phyloP scores from a whole-genome alignment of 1,140 invertebrate species.

The Glossosoma conforme region DNA sequence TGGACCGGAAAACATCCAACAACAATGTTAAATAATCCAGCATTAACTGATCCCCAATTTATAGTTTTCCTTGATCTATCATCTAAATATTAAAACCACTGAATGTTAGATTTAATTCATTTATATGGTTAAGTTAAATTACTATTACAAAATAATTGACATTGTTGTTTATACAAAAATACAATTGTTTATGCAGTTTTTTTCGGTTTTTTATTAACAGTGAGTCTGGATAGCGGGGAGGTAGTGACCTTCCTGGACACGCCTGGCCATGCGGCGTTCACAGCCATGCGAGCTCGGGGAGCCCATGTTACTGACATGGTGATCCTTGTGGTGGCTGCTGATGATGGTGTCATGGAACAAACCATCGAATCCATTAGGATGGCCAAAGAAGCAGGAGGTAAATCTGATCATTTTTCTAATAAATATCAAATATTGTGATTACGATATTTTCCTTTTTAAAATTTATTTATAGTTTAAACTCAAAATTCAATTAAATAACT shows the following conservation, averaged over 20 bases:
- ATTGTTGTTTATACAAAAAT: no score
- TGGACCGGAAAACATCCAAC: no score
- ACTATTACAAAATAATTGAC: no score
- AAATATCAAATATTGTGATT: conserved; percentile 1
- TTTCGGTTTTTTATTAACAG: conserved; percentile 42
- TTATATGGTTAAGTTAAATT: no score
- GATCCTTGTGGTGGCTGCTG: conserved; percentile 94
- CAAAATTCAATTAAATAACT: no score
- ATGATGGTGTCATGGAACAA: conserved; percentile 99
- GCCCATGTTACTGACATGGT: conserved; percentile 92
- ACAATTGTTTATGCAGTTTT: no score
- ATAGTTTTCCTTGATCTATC: no score
- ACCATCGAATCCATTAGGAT: conserved; percentile 78
- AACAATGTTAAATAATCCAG: no score
- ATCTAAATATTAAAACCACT: no score
- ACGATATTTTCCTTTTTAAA: no score
- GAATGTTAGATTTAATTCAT: not conserved
- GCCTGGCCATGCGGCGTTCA: conserved; percentile 98
- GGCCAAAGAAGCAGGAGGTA: conserved; percentile 69
- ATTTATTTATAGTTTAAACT: no score
- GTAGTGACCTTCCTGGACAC: conserved; percentile 95
- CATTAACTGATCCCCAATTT: no score
- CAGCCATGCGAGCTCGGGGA: conserved; percentile 85
- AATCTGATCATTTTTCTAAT: not conserved
- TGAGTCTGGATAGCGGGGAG: conserved; percentile 63